phyloP scores from a whole-genome alignment of 2,888 invertebrate genomes.

The Ectemnius lituratus region DNA sequence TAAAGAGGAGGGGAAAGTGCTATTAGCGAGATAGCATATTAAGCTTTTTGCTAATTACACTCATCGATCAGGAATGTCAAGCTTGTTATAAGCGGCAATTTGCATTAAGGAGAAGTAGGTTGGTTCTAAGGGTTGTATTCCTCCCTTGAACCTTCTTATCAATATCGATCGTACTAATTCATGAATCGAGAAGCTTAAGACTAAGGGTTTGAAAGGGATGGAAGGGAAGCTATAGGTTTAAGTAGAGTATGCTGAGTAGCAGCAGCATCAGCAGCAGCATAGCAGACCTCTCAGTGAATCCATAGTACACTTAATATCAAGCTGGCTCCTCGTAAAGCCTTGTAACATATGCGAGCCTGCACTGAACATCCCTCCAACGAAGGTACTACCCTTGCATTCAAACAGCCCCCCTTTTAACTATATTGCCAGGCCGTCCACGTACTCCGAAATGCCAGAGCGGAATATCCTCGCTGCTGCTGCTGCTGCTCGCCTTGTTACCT shows the following conservation, averaged over 20 bases:
- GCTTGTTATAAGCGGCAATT: no score
- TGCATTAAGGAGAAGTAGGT: background rate
- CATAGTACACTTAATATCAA: slow-evolving; percentile 40
- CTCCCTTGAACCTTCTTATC: slow-evolving; percentile 52
- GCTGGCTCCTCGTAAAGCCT: slow-evolving; percentile 17
- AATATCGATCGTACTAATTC: slow-evolving; percentile 58
- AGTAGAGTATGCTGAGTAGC: no score
- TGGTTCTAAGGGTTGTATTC: background rate
- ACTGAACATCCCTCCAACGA: slow-evolving; percentile 14
- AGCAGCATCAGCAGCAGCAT: no score
- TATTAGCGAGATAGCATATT: no score
- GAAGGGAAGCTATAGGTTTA: background rate
- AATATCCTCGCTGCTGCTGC: no score
- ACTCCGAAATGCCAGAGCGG: no score
- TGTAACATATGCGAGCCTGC: slow-evolving; percentile 14
- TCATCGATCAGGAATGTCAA: no score
- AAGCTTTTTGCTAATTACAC: no score
- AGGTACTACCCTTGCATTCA: background rate
- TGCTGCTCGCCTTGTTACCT: no score
- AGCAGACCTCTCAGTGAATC: slow-evolving; percentile 11
- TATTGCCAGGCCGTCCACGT: no score
- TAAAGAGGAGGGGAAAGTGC: no score
- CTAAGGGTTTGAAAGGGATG: background rate
- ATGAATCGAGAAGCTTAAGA: slow-evolving; percentile 24
- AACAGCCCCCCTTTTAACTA: no score